Evolutionary conservation across 2,797 vertebrate genomes (phyloP), one percentile per base, ranked within the genome.

Genomic region (Acipenser transmontanus): DNA sequence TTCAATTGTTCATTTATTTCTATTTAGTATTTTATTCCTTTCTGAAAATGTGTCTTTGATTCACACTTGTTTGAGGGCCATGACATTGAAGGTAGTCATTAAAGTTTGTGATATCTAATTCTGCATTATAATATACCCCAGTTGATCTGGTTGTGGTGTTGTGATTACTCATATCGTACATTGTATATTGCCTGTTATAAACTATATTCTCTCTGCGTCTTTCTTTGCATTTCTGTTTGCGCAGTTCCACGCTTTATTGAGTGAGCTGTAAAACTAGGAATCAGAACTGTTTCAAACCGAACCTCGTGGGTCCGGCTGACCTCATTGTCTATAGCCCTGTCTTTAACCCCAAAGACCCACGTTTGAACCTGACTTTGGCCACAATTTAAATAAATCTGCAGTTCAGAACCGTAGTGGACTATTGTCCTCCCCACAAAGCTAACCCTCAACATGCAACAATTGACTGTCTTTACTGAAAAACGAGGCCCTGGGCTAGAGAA

Each of bases 351-450:
- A 8, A 0, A 59, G 64, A 51, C 62, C 59, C 59, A 47, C 17
- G 57, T 51, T 34, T 65, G 59, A 72, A 70, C 66, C 68, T 68
- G 68, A 64, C 50, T 47, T 59, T 67, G 62, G 61, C 17, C 63
- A 63, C 50, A 63, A 56, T 56, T 64, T 59, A 69, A 61, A 65
- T 47, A 70, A 63, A 62, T 61, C 69, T 56, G 47, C 60, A 14
- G 60, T 34, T 61, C 14, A 61, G 60, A 47, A 20, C 17, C 11
- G 20, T 17, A 61, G 60, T 61, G 50, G 51, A 57, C 49, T 49
- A 62, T 62, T 67, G 67, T 67, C 48, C 54, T 51, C 54, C 47
- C 61, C 50, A 52, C 50, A 69, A 66, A 67, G 49, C 60, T 70
- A 13, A 51, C 48, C 49, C 60, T 61, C 34, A 9, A 61, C 14